Percentiles rank a stretch among this genome's conserved stretches.
Evolutionary conservation across 1,140 invertebrate genomes (phyloP).

Genomic region (Triops longicaudatus): DNA sequence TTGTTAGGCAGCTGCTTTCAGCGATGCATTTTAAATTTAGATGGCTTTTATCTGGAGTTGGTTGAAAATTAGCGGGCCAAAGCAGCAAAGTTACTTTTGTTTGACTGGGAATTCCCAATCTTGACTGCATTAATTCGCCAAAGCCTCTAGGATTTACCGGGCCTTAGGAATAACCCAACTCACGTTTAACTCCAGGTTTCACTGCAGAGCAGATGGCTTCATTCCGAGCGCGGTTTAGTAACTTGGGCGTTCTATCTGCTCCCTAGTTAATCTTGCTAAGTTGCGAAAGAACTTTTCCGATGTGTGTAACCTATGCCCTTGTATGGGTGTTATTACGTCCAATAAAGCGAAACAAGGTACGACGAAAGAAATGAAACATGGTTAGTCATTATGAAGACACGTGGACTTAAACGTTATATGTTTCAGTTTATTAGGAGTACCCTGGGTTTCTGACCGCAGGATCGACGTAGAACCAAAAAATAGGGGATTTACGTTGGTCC

Average conservation of each 20-base stretch:
- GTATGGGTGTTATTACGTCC: too few species aligned
- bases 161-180: background rate
- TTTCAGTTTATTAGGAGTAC: background rate
- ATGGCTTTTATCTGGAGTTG: background rate
- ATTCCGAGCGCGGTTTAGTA: background rate
- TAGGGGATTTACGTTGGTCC: background rate
- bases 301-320: too few species aligned
- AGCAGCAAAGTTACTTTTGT: background rate
- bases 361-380: background rate
- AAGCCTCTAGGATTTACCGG: conserved; percentile 5
- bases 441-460: background rate
- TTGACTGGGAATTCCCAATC: background rate
- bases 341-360: background rate
- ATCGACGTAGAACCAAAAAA: background rate
- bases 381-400: background rate
- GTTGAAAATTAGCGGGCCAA: background rate
- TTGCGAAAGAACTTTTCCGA: too few species aligned
- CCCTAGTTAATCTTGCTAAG: too few species aligned
- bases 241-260: background rate
- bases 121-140: background rate
- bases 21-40: background rate
- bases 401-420: background rate
- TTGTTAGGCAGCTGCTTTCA: background rate
- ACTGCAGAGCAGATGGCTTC: background rate
- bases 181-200: background rate